Evolutionary conservation across 1,140 invertebrate species (phyloP), one percentile per base, ranked within the genome.

Genomic region (Phymastichus coffea): DNA sequence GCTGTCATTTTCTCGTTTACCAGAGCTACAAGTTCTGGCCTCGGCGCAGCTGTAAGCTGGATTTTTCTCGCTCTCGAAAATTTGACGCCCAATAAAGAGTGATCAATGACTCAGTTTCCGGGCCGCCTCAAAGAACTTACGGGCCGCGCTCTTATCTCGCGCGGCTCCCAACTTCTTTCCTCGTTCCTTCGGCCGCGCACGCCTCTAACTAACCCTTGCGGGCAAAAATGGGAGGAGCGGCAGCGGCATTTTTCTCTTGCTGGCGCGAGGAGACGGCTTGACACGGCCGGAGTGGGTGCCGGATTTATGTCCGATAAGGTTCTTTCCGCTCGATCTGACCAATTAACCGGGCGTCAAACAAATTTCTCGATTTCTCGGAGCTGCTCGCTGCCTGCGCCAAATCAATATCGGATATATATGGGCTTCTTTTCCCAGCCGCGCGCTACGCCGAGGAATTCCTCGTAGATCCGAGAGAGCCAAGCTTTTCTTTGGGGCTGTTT

Each of bases 271-370:
- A n/a, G n/a, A n/a, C n/a, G n/a, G n/a, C n/a, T n/a, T n/a, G n/a
- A n/a, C n/a, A n/a, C n/a, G n/a, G n/a, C n/a, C n/a, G n/a, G n/a
- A n/a, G n/a, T n/a, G 38, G 35, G 49, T 49, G 44, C 41, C 8
- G 51, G 28, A 41, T 51, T 51, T 59, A 62, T 38, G 63, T 59
- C 47, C 60, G 48, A 67, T 64, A 63, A 54, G 63, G 37, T 63
- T n/a, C 7, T 53, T 53, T 53, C 37, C 51, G 15, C 51, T 41
- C 37, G 51, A 53, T 41, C 35, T 53, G 51, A 53, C 51, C 28
- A 53, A 53, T 53, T 53, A 53, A 41, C 37, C 35, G 41, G 28
- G 37, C 51, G 51, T 53, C 17, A 28, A 52, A 52, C 20, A 37
- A 51, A 51, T 37, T 17, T 35, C n/a, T n/a, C n/a, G n/a, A n/a